Evolutionary conservation across 2,797 vertebrate species (phyloP).

Genomic region (Anabas testudineus): DNA sequence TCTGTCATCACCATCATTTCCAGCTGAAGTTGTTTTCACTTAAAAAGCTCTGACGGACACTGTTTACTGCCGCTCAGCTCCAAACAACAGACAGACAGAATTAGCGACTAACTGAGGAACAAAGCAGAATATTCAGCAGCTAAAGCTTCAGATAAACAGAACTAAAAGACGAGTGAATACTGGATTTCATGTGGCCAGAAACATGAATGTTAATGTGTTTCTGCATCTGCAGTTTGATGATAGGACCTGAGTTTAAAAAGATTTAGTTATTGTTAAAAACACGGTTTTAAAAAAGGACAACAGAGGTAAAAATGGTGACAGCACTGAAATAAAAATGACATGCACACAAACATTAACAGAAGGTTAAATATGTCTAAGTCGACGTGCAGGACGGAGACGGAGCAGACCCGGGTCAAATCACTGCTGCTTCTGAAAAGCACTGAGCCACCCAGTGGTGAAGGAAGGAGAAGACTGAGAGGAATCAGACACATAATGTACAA

Average conservation of each 20-base stretch:
- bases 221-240: background rate
- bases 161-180: rapidly evolving
- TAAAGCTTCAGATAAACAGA: background rate
- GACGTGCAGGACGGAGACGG: background rate
- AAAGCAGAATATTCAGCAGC: background rate
- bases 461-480: background rate
- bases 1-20: no score
- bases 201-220: background rate
- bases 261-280: no score
- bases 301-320: background rate
- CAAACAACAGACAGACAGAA: background rate
- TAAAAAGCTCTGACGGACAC: no score
- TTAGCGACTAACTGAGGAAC: background rate
- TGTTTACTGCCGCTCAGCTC: no score
- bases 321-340: no score
- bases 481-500: background rate
- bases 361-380: background rate
- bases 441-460: conserved; percentile 8
- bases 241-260: no score
- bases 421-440: background rate
- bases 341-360: background rate
- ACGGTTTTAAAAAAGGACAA: background rate
- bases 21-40: no score
- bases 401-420: conserved; percentile 55
- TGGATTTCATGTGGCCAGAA: background rate